These are phyloP conservation scores for Urocynchramus pylzowi DNA, from an alignment of 2,113 vertebrate genomes.

Conservation along the genomic window DNA sequence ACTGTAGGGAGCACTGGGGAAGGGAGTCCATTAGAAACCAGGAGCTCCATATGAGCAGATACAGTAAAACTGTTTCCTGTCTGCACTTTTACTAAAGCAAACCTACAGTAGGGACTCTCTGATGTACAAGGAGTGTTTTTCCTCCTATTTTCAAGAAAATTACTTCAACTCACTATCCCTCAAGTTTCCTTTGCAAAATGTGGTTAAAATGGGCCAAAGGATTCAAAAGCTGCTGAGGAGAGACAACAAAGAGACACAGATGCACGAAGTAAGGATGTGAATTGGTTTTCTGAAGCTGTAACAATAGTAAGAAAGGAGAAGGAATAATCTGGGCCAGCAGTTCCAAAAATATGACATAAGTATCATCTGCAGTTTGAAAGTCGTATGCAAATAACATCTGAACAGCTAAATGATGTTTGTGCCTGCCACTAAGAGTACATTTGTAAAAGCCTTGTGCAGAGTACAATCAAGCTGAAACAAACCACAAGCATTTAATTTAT, in stretches of 20 bases:
- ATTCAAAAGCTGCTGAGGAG: not conserved
- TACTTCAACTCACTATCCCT: not conserved
- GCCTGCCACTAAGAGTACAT: not conserved
- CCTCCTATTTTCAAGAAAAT: not conserved
- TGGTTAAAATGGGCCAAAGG: not conserved
- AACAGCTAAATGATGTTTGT: not conserved
- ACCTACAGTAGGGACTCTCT: not conserved
- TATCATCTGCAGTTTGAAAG: not conserved
- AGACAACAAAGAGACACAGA: not conserved
- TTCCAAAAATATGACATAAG: not conserved
- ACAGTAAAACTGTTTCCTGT: not conserved
- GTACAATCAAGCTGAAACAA: not conserved
- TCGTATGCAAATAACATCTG: not conserved
- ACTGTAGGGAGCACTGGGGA: not conserved
- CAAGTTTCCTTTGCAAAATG: not conserved
- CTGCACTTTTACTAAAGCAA: not conserved
- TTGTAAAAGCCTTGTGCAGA: not conserved
- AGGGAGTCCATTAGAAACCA: not conserved
- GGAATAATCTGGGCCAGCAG: not conserved
- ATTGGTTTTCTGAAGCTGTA: not conserved
- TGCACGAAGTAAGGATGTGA: not conserved
- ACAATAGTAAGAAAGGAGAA: not conserved
- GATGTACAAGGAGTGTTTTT: not conserved
- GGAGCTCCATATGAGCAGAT: not conserved
- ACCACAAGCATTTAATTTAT: not conserved